Evolutionary conservation across 2,888 invertebrate genomes (phyloP).

Genomic region (Dasysyrphus albostriatus): DNA sequence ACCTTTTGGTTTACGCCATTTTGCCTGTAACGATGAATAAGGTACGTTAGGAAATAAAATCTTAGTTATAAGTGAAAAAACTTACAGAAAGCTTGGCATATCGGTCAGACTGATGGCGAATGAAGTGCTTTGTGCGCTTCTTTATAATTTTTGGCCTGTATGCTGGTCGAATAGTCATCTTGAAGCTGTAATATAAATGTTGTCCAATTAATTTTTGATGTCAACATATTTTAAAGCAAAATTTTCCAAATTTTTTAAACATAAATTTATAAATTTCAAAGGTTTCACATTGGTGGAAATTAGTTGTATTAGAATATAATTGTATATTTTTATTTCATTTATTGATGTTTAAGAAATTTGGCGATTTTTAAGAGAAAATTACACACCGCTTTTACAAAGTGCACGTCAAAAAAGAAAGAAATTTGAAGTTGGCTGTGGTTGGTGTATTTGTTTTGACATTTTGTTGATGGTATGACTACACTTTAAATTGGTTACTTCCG

Average conservation of each 20-base stretch:
- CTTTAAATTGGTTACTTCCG: constrained; percentile 11
- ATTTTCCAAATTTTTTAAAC: constrained; percentile 68
- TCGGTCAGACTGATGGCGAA: constrained; percentile 99
- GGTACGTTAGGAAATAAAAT: constrained; percentile 58
- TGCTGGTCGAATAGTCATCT: constrained; percentile 95
- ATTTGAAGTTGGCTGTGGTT: constrained; percentile 79
- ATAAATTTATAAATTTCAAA: constrained; percentile 1
- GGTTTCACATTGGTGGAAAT: constrained; percentile 45
- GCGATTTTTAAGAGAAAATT: constrained; percentile 78
- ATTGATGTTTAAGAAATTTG: constrained; percentile 79
- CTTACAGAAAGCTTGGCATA: constrained; percentile 96
- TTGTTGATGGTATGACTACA: neutral
- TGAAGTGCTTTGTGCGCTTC: constrained; percentile 99
- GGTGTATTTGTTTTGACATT: constrained; percentile 65
- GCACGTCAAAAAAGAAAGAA: constrained; percentile 83
- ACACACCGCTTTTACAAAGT: constrained; percentile 81
- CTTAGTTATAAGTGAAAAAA: constrained; percentile 59
- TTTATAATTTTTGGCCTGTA: constrained; percentile 96
- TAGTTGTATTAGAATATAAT: constrained; percentile 33
- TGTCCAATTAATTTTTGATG: constrained; percentile 57
- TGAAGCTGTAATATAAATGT: constrained; percentile 83
- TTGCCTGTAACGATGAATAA: constrained; percentile 86
- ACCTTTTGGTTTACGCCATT: constrained; percentile 99
- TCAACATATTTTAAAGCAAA: constrained; percentile 76
- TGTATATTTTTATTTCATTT: constrained; percentile 60